Evolutionary conservation across 2,888 invertebrate genomes (phyloP), one percentile per base, ranked within the genome.

Genomic region (Drosophila rubida): DNA sequence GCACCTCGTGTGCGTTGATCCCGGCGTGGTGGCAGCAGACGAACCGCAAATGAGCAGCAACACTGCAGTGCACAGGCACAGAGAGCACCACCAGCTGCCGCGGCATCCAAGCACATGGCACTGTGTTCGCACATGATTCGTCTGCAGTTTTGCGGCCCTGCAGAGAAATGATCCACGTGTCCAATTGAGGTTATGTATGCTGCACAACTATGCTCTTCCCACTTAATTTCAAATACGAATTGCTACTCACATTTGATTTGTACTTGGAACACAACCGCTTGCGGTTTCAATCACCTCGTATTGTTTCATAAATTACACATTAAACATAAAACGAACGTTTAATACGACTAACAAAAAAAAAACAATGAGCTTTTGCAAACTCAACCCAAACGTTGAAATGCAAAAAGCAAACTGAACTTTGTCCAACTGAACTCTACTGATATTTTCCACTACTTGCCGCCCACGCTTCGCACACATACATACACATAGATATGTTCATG

Each of bases 11-110:
- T 72, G 41, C 64, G 66, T 59, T 51, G 70, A 50, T 64, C 72
- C 59, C 69, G 75, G 14, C 67, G 77, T 8, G 72, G 77, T 25
- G 87, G 87, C 68, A 81, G 42, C n/a, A 84, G 64, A 4, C 73
- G 70, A 16, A 83, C 85, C 13, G 83, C 74, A 73, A 84, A 87
- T 8, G 65, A 87, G 66, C 85, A 76, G 14, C 59, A 78, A 9
- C 66, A 76, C 32, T 65, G 69, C 67, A 74, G 62, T 22, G 75
- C 70, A 61, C 68, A 63, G 51, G 73, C 70, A 68, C 72, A 68
- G 35, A 80, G 51, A 27, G 59, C 55, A 19, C 64, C 63, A 27
- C 64, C 59, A 35, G 54, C 59, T 19, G 49, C 55, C 14, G 72
- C 66, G 55, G 57, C 53, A 22, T 51, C 37, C 51, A 44, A 13